Percentiles rank a stretch among this genome's conserved stretches.
These are phyloP conservation scores for Metacarcinus magister DNA, from an alignment of 2,888 invertebrate species.

Conservation along the genomic window DNA sequence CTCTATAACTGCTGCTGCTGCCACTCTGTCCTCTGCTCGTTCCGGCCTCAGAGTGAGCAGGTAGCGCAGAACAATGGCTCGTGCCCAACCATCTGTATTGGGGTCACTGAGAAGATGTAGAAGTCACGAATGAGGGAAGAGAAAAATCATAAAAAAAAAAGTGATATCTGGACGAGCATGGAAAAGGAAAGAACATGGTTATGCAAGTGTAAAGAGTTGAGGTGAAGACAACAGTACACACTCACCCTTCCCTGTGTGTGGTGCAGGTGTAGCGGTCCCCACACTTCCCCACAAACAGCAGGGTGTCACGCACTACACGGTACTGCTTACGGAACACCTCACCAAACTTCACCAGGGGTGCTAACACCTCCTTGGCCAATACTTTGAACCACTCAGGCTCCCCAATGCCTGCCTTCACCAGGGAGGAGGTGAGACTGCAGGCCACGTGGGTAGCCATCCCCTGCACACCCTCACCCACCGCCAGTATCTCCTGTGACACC, in stretches of 20 bases:
- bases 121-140: background rate
- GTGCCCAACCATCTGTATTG: constrained; percentile 59
- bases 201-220: background rate
- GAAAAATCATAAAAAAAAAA: background rate
- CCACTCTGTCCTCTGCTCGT: constrained; percentile 35
- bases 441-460: constrained; percentile 68
- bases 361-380: constrained; percentile 58
- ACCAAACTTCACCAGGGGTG: constrained; percentile 67
- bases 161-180: background rate
- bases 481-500: constrained; percentile 68
- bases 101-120: constrained; percentile 55
- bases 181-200: background rate
- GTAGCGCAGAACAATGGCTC: constrained; percentile 63
- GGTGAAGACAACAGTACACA: background rate
- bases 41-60: constrained; percentile 56
- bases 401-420: background rate
- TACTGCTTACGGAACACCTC: constrained; percentile 69
- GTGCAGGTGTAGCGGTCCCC: constrained; percentile 61
- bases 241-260: constrained; percentile 57
- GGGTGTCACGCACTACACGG: constrained; percentile 62
- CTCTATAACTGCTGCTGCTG: constrained; percentile 6
- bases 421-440: constrained; percentile 29
- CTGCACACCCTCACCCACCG: constrained; percentile 60
- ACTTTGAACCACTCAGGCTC: background rate
- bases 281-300: constrained; percentile 58